These are phyloP conservation scores for Planococcus citri DNA, from an alignment of 1,140 invertebrate genomes.

Conservation along the genomic window DNA sequence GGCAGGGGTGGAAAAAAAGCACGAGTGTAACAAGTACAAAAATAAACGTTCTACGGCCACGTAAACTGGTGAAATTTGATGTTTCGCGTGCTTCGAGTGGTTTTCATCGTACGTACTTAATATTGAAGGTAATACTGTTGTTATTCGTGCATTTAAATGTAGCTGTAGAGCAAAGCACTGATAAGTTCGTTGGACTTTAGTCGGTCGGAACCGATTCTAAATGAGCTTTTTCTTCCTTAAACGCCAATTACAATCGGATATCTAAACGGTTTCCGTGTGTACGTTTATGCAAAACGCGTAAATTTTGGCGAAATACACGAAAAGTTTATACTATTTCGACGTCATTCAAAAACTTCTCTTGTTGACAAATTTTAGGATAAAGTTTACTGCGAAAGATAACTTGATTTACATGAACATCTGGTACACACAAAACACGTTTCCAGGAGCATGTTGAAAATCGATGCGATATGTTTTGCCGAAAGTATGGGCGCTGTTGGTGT, in stretches of 20 bases:
- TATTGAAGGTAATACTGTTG: no score
- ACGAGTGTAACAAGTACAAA: neutral
- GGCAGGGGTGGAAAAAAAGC: neutral
- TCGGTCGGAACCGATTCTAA: neutral
- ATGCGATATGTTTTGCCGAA: conserved; percentile 2
- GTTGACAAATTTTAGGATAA: conserved; percentile 7
- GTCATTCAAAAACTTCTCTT: conserved; percentile 7
- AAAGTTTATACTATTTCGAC: neutral
- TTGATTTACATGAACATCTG: conserved; percentile 7
- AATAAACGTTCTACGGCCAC: neutral
- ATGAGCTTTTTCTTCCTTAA: neutral
- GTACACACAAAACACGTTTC: neutral
- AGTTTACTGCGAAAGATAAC: neutral
- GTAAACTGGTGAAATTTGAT: neutral
- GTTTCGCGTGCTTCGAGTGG: neutral
- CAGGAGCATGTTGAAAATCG: neutral
- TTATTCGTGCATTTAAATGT: no score
- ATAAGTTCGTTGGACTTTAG: no score
- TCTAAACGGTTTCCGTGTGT: neutral
- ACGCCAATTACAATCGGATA: neutral
- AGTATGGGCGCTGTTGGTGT: neutral
- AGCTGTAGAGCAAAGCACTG: no score
- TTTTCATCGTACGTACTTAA: no score
- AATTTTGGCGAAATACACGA: neutral
- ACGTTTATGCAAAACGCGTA: neutral